A percentile compares a stretch with the other conserved stretches of the same genome.
Conservation (phyloP, 1,140 invertebrate species). For the Megalopta genalis region DNA sequence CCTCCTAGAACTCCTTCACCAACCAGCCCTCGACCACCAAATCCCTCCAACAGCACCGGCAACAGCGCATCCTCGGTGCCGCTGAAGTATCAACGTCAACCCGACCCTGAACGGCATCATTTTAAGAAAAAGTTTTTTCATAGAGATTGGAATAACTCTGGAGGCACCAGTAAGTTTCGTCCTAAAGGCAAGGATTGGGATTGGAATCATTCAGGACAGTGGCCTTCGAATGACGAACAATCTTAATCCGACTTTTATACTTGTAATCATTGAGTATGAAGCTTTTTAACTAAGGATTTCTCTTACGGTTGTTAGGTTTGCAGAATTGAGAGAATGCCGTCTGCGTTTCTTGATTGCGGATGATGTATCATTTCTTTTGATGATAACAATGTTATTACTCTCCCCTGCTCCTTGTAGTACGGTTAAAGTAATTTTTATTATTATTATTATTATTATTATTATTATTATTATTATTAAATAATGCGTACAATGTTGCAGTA, state of each 20-base stretch:
- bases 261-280: slow-evolving; percentile 19
- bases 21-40: slow-evolving; percentile 81
- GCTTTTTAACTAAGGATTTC: slow-evolving; percentile 16
- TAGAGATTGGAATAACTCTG: slow-evolving; percentile 83
- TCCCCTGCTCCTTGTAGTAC: neutral
- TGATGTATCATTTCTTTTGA: slow-evolving; percentile 3
- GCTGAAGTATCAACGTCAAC: slow-evolving; percentile 83
- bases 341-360: slow-evolving; percentile 10
- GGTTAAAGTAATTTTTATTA: slow-evolving; percentile 9
- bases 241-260: slow-evolving; percentile 65
- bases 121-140: slow-evolving; percentile 91
- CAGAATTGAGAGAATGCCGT: neutral
- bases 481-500: neutral
- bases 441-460: neutral
- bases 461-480: slow-evolving; percentile 3
- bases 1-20: slow-evolving; percentile 86
- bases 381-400: slow-evolving; percentile 17
- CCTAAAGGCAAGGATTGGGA: slow-evolving; percentile 89
- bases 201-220: slow-evolving; percentile 81
- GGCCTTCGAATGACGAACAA: slow-evolving; percentile 74
- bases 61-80: slow-evolving; percentile 76
- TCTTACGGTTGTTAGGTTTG: slow-evolving; percentile 16
- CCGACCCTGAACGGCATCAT: slow-evolving; percentile 83
- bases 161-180: slow-evolving; percentile 83
- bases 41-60: slow-evolving; percentile 61